These are phyloP conservation scores for Aegithalos caudatus DNA, from an alignment of 2,113 vertebrate genomes.

Conservation along the genomic window DNA sequence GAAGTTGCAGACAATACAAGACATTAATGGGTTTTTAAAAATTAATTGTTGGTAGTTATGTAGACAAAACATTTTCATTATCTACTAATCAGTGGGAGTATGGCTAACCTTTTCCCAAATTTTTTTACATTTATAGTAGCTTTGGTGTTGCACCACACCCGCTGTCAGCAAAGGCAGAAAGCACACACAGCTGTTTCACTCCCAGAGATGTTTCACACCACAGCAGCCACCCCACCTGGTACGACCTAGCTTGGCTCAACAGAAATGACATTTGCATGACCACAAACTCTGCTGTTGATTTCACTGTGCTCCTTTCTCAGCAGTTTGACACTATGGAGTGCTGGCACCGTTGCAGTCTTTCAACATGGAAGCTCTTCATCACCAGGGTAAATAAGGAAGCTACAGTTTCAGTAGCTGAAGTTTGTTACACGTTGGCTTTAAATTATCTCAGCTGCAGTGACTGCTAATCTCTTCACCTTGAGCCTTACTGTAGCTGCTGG, in stretches of 20 bases:
- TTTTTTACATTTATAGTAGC: background rate
- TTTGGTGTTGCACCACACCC: background rate
- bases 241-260: rapidly evolving
- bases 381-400: background rate
- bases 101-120: background rate
- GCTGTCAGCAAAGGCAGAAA: background rate
- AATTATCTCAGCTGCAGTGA: background rate
- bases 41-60: background rate
- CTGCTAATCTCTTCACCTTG: background rate
- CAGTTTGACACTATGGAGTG: background rate
- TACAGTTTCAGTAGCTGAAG: background rate
- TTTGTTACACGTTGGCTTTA: background rate
- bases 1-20: background rate
- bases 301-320: background rate
- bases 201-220: background rate
- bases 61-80: background rate
- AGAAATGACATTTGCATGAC: background rate
- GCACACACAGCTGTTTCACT: rapidly evolving
- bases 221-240: background rate
- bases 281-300: background rate
- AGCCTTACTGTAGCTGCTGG: background rate
- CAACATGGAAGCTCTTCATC: background rate
- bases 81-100: background rate
- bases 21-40: background rate
- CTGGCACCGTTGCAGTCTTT: background rate